A percentile compares a stretch with the other conserved stretches of the same genome.
Conservation (phyloP, 2,113 vertebrate genomes). For the Melanostigma gelatinosum region DNA sequence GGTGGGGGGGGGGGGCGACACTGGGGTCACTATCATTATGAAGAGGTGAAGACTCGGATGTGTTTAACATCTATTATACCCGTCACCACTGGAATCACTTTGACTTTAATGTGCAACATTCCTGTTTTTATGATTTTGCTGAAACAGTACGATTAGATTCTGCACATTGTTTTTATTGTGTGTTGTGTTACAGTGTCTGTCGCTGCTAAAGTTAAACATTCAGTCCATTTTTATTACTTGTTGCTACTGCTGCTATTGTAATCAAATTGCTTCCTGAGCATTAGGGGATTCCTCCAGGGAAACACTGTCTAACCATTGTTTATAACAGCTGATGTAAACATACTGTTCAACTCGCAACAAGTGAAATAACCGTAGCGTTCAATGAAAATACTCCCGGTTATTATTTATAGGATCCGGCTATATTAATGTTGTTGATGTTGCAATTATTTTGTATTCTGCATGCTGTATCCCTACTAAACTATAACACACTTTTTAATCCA, state of each 20-base stretch:
- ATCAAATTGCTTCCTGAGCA: neutral
- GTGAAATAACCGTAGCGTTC: neutral
- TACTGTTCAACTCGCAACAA: neutral
- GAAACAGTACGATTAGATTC: neutral
- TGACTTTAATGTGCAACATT: neutral
- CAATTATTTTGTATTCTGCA: neutral
- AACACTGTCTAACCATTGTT: neutral
- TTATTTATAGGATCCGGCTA: neutral
- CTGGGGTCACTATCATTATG: neutral
- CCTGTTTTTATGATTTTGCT: neutral
- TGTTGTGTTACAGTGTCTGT: neutral
- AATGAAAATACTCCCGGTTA: neutral
- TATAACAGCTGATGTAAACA: neutral
- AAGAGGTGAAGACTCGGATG: neutral
- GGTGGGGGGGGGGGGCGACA: neutral
- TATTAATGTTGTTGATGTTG: neutral
- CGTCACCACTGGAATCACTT: neutral
- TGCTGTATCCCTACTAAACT: neutral
- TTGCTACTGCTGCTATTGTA: neutral
- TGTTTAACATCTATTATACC: neutral
- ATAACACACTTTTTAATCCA: too few relatives aligned
- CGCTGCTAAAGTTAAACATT: neutral
- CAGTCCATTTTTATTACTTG: neutral
- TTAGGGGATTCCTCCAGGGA: slow-evolving; percentile 2
- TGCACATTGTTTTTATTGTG: neutral